Evolutionary conservation across 2,888 invertebrate genomes (phyloP).

Genomic region (Caenorhabditis zanzibari): DNA sequence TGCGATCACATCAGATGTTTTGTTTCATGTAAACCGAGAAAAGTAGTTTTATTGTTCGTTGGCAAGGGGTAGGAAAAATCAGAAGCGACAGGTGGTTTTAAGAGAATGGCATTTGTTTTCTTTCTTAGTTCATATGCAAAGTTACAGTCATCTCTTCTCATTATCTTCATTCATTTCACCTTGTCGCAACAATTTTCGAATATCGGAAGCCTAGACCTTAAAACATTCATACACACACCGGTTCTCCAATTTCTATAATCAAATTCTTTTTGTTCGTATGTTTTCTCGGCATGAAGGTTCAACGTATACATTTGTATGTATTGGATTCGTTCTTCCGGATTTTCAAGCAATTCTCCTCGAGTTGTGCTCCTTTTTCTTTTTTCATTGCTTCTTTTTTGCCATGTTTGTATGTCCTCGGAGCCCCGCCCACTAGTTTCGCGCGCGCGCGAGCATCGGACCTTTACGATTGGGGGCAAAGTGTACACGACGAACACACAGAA

Average conservation of each 20-base stretch:
- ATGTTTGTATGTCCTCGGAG: constrained; percentile 51
- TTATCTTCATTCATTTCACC: constrained; percentile 40
- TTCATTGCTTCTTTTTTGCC: constrained; percentile 37
- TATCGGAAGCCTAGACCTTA: constrained; percentile 31
- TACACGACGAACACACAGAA: constrained; percentile 65
- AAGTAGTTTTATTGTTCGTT: constrained; percentile 28
- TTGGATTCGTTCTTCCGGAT: constrained; percentile 47
- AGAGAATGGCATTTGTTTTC: constrained; percentile 14
- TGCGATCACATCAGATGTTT: neutral
- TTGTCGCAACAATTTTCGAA: constrained; percentile 31
- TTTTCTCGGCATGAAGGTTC: constrained; percentile 41
- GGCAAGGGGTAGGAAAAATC: constrained; percentile 1
- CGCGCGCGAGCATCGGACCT: constrained; percentile 50
- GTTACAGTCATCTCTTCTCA: constrained; percentile 41
- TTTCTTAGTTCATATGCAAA: constrained; percentile 39
- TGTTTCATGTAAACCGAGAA: constrained; percentile 17
- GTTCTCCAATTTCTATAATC: constrained; percentile 55
- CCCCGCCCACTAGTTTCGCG: constrained; percentile 56
- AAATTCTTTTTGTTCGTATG: constrained; percentile 48
- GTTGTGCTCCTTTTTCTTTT: constrained; percentile 30
- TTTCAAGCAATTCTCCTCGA: constrained; percentile 47
- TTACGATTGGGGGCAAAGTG: constrained; percentile 61
- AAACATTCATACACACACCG: constrained; percentile 53
- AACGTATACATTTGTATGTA: constrained; percentile 40
- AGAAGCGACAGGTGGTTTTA: constrained; percentile 4